These are phyloP conservation scores for Perizoma flavofasciatum DNA, from an alignment of 2,888 invertebrate genomes.

Conservation along the genomic window DNA sequence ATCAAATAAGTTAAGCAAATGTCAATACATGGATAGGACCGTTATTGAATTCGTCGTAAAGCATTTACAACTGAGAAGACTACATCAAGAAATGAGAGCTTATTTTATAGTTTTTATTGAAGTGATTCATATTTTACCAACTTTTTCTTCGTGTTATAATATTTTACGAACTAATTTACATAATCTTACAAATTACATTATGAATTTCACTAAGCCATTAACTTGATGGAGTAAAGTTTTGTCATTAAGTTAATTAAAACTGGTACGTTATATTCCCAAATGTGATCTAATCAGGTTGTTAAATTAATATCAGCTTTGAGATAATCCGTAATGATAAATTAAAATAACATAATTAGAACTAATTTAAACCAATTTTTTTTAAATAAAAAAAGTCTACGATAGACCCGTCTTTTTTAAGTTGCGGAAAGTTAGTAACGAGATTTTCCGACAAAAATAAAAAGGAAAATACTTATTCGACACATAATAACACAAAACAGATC, in stretches of 20 bases:
- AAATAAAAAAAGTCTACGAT: too few species aligned
- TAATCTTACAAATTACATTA: constrained; percentile 35
- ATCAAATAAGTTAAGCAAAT: too few species aligned
- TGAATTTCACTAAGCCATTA: constrained; percentile 29
- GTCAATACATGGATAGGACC: too few species aligned
- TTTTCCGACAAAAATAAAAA: not conserved
- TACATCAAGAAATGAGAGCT: too few species aligned
- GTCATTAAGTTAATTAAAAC: constrained; percentile 24
- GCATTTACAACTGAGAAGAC: too few species aligned
- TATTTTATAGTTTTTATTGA: constrained; percentile 23
- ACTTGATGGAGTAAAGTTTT: constrained; percentile 22
- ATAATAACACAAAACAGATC: too few species aligned
- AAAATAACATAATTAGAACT: not conserved
- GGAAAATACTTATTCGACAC: too few species aligned
- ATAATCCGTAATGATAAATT: constrained; percentile 19
- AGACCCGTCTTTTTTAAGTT: constrained; percentile 13
- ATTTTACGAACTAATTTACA: constrained; percentile 27
- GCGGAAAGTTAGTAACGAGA: not conserved
- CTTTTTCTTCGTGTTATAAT: constrained; percentile 14
- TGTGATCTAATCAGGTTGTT: constrained; percentile 24
- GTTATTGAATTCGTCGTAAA: too few species aligned
- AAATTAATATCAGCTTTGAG: constrained; percentile 24
- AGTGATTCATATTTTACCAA: constrained; percentile 2
- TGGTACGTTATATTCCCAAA: constrained; percentile 12
- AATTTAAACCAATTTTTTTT: not conserved